Base-by-base conservation (phyloP, 2,113 vertebrate genomes). In the Phaethornis superciliosus region DNA sequence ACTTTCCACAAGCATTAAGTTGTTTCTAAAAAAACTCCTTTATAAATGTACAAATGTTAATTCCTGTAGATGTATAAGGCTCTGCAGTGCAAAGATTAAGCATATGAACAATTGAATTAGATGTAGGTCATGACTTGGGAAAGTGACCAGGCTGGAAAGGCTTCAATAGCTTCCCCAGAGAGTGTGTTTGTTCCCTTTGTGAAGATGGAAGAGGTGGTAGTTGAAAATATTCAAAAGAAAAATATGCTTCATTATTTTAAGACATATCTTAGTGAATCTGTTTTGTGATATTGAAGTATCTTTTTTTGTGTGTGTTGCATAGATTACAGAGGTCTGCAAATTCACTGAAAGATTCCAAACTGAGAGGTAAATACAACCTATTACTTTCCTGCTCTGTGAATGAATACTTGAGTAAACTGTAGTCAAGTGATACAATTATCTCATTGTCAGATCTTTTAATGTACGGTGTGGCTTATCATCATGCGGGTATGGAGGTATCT, bases 381-480 rank as follows among this genome's bases (percentile, higher is more conserved):
- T 56, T 85, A 10, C n/a, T 88, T 32, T 46, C 68, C 56, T 64
- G 28, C 42, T 90, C 37, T 64, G 46, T 88, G 52, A 56, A 37
- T 62, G 22, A 88, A 69, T 72, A 27, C 46, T 28, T 84, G 37
- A 84, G 37, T 67, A 85, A 72, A 46, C 15, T 47, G 40, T 70
- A n/a, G 27, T 91, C 62, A 81, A 64, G 21, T 89, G 33, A 82
- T 79, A 5, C 89, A 80, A 88, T 56, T 83, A 68, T 89, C 98
- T 78, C 18, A 37, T 35, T 96, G 77, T 85, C 93, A 99, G 99
- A 99, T 90, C 97, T 99, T 75, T 92, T 99, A 83, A 95, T 96
- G 40, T 95, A 94, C 88, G 99, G 99, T 94, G 97, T 99, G 88
- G 99, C 98, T 88, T 99, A 98, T 96, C 99, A 99, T 97, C 99